phyloP scores from a whole-genome alignment of 2,888 invertebrate genomes.

The Alviniconcha strummeri region DNA sequence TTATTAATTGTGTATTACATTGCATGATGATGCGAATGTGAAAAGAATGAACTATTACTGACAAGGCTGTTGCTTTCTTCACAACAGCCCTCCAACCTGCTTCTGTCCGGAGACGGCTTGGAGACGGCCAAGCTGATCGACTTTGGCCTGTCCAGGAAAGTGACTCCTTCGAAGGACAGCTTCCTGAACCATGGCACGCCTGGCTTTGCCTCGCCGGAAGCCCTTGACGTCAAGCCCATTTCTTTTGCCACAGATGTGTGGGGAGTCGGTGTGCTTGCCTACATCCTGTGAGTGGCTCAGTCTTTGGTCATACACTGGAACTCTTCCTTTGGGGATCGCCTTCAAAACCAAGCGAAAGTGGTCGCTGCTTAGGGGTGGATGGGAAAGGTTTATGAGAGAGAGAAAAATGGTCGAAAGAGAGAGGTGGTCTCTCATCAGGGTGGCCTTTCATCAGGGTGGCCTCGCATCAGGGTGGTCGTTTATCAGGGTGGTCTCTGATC shows the following conservation, averaged over 20 bases:
- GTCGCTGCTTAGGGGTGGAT: background rate
- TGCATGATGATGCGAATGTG: background rate
- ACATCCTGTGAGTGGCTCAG: slow-evolving; percentile 67
- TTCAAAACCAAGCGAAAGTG: background rate
- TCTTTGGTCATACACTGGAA: too few relatives aligned
- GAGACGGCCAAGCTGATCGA: slow-evolving; percentile 89
- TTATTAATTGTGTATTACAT: too few relatives aligned
- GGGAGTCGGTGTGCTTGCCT: slow-evolving; percentile 70
- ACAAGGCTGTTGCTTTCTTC: background rate
- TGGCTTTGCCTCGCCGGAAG: slow-evolving; percentile 85
- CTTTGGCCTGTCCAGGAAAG: slow-evolving; percentile 86
- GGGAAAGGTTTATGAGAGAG: too few relatives aligned
- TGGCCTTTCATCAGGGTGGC: too few relatives aligned
- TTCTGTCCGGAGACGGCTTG: slow-evolving; percentile 85
- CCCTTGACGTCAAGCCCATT: slow-evolving; percentile 89
- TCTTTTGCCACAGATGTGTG: slow-evolving; percentile 82
- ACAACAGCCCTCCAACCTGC: slow-evolving; percentile 90
- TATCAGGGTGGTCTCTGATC: too few relatives aligned
- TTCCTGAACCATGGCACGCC: slow-evolving; percentile 69
- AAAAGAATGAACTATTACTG: background rate
- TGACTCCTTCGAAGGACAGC: slow-evolving; percentile 50
- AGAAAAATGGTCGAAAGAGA: too few relatives aligned
- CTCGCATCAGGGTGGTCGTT: too few relatives aligned
- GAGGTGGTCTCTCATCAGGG: too few relatives aligned
- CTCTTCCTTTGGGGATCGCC: background rate